phyloP scores from a whole-genome alignment of 2,888 invertebrate genomes.

The Plagiodera versicolora region DNA sequence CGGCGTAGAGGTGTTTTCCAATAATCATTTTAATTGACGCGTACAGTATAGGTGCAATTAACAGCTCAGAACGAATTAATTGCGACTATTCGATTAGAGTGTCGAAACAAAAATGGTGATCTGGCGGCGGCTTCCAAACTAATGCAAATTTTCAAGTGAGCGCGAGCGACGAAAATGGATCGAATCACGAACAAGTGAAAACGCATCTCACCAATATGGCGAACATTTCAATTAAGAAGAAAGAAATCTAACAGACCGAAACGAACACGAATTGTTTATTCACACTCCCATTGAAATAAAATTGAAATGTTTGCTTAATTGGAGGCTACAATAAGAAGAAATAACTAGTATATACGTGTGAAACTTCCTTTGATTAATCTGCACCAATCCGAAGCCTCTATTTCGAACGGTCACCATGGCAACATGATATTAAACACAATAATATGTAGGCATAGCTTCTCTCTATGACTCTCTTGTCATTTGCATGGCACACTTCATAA shows the following conservation, averaged over 20 bases:
- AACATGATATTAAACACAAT: too few species aligned
- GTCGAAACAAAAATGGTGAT: constrained; percentile 19
- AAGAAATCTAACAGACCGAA: constrained; percentile 39
- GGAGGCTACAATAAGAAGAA: constrained; percentile 35
- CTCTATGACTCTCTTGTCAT: too few species aligned
- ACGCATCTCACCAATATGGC: constrained; percentile 35
- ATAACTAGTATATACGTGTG: constrained; percentile 10
- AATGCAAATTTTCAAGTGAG: constrained; percentile 24
- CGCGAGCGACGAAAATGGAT: constrained; percentile 33
- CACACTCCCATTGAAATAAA: constrained; percentile 39
- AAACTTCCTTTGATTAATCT: too few species aligned
- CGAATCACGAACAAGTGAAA: constrained; percentile 33
- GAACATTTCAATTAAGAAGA: constrained; percentile 41
- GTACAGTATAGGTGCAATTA: constrained; percentile 18
- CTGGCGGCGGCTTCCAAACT: constrained; percentile 1
- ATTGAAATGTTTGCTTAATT: constrained; percentile 43
- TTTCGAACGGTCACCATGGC: too few species aligned
- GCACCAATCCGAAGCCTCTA: too few species aligned
- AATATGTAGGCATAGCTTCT: too few species aligned
- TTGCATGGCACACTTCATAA: too few species aligned
- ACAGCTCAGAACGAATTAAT: constrained; percentile 21
- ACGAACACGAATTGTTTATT: constrained; percentile 35
- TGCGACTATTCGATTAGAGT: constrained; percentile 18
- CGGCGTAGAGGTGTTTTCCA: constrained; percentile 12
- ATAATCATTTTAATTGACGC: constrained; percentile 16